Evolutionary conservation across 35 echinoderm and acorn worm genomes (phyloP).

Genomic region (Apostichopus japonicus): DNA sequence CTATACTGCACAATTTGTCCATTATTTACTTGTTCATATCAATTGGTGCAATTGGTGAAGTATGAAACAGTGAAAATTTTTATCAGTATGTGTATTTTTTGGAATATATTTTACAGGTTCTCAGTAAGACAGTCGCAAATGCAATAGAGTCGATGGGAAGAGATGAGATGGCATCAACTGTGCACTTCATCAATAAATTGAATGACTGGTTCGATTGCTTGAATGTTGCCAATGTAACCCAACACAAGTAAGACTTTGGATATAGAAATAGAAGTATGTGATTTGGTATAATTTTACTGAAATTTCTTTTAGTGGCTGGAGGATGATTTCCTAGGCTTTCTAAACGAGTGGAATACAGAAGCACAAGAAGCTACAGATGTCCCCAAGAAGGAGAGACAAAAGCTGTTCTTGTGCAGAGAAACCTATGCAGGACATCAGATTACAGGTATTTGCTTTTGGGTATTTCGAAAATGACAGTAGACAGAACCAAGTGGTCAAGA

Average conservation of each 20-base stretch:
- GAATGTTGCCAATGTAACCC: conserved; percentile 48
- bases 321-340: conserved; percentile 56
- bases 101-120: too few species aligned
- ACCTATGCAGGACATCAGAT: conserved; percentile 2
- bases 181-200: conserved; percentile 41
- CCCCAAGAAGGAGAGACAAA: conserved; percentile 33
- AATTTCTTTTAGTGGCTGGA: conserved; percentile 56
- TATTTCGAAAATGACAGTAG: not conserved
- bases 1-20: too few species aligned
- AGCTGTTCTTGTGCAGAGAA: conserved; percentile 38
- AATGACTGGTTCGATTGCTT: conserved; percentile 77
- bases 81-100: too few species aligned
- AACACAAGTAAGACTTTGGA: not conserved
- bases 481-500: not conserved
- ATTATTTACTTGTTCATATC: too few species aligned
- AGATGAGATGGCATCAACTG: conserved; percentile 37
- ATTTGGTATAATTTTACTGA: too few species aligned
- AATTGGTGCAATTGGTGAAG: too few species aligned
- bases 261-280: too few species aligned
- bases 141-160: conserved; percentile 16
- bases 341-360: conserved; percentile 63
- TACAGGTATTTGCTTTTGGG: conserved; percentile 42
- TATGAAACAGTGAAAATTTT: too few species aligned
- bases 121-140: conserved; percentile 52
- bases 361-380: conserved; percentile 9